A percentile compares a stretch with the other conserved stretches of the same genome.
phyloP scores from a whole-genome alignment of 2,797 vertebrate genomes.

The Fratercula arctica region DNA sequence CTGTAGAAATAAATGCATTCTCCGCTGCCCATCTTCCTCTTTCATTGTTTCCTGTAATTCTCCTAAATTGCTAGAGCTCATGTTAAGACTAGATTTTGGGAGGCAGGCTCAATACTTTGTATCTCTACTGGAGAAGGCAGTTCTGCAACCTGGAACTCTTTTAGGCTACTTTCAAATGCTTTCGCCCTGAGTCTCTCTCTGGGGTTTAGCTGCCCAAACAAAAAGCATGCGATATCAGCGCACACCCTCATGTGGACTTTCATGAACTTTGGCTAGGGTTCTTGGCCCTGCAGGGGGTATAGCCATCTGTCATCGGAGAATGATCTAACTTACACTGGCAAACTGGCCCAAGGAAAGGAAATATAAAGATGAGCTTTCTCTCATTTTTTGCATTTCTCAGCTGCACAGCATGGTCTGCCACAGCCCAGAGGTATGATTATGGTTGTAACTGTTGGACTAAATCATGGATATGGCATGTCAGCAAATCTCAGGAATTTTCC shows the following conservation, averaged over 20 bases:
- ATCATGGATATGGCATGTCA: not conserved
- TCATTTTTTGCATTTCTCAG: not conserved
- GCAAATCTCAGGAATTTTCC: not conserved
- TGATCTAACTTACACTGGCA: conserved; percentile 48
- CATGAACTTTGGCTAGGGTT: not conserved
- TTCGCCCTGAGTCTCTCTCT: fast-evolving
- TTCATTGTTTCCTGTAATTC: not conserved
- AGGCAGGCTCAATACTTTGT: not conserved
- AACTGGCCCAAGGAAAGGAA: conserved; percentile 9
- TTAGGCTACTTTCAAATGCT: not conserved
- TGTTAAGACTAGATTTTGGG: not conserved
- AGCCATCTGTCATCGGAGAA: conserved; percentile 21
- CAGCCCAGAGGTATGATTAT: not conserved
- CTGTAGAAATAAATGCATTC: not conserved
- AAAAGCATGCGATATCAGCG: not conserved
- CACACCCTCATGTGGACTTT: not conserved
- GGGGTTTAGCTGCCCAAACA: not conserved
- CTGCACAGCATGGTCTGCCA: not conserved
- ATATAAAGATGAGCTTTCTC: not conserved
- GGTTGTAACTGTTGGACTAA: not conserved
- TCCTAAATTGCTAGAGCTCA: not conserved
- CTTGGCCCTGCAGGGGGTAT: not conserved
- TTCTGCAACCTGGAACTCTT: not conserved
- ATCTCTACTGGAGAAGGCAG: not conserved
- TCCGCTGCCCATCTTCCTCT: not conserved